Base-by-base conservation (phyloP, 2,888 invertebrate species). In the Poecilus cupreus region DNA sequence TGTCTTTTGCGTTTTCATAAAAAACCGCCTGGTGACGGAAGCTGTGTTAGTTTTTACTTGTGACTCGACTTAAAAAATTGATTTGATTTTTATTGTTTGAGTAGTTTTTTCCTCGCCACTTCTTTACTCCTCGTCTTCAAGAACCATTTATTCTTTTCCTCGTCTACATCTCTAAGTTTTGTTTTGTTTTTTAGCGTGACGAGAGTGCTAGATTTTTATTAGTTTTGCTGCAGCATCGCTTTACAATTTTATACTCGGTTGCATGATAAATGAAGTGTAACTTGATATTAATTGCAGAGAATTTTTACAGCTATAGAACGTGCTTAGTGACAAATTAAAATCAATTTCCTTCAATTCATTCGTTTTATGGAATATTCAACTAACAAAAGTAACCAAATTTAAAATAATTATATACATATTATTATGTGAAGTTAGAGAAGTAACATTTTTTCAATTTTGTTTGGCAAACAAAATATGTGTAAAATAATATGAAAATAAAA, bases 11-110 rank as follows among this genome's bases (percentile, higher is more conserved):
- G 64, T 77, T 60, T 74, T 60, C 20, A 77, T 77, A 60, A 77
- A 76, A 77, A 60, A 77, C 11, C 26, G 26, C 51, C 51, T 51
- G 77, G 39, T 22, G 77, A 77, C 76, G 39, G 76, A 24, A 77
- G 64, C 77, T 60, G 77, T 77, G 60, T 77, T 64, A 60, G 60
- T 64, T 77, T 77, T 77, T 60, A 26, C 43, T 37, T 24, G 57
- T 78, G 43, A 46, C 78, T 43, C 60, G 32, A 51, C 49, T 78
- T 78, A 78, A 78, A 78, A 78, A 78, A 78, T 78, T 78, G 78
- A 78, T 78, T 78, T 78, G 78, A 78, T 78, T 78, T 78, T 78
- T 78, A 78, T 78, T 78, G 68, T 78, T 68, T 64, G 78, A 78
- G 68, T 77, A 57, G 26, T 57, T 77, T 77, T 77, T 78, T 78